Evolutionary conservation across 1,140 invertebrate species (phyloP), one percentile per base, ranked within the genome.

Genomic region (Stegodyphus dumicola): DNA sequence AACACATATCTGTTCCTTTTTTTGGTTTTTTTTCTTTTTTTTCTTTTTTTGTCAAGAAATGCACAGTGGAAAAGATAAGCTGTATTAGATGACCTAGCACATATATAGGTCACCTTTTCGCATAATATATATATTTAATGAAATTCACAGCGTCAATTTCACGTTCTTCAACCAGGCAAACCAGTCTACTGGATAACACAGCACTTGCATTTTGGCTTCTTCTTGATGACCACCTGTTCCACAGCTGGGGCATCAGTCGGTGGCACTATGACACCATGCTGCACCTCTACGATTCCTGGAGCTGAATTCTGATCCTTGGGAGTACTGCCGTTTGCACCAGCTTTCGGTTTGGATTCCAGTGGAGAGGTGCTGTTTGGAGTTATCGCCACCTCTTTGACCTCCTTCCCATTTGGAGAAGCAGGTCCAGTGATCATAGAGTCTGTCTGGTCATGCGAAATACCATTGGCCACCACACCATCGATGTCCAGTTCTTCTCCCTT

Each of bases 181-280:
- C 53, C 52, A 11, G 33, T 11, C 84, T 95, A 96, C 93, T 96
- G 95, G 89, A 96, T 93, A 87, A 95, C 94, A 92, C 95, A 97
- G 92, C 95, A 96, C 90, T 95, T 94, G 93, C 95, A 96, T 92
- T 95, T 96, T 90, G 94, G 94, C 91, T 96, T 96, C 92, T 96
- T 96, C 92, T 96, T 96, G 88, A 96, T 93, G 88, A 94, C 94
- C 85, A 96, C 94, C 90, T 95, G 95, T 90, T 96, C 95, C 48
- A 95, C 94, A 90, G 95, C 94, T 88, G 93, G 93, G 75, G 94
- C 94, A 89, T 95, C 94, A 86, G 93, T 93, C 0, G 94, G 93
- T n/a, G 93, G 92, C 86, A 92, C 92, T 48, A 94, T 92, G 53
- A 94, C 94, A 18, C 93, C 93, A 89, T 94, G 93, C 88, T 95